Base-by-base conservation (phyloP, 1,140 invertebrate genomes). In the Bicyclus anynana region DNA sequence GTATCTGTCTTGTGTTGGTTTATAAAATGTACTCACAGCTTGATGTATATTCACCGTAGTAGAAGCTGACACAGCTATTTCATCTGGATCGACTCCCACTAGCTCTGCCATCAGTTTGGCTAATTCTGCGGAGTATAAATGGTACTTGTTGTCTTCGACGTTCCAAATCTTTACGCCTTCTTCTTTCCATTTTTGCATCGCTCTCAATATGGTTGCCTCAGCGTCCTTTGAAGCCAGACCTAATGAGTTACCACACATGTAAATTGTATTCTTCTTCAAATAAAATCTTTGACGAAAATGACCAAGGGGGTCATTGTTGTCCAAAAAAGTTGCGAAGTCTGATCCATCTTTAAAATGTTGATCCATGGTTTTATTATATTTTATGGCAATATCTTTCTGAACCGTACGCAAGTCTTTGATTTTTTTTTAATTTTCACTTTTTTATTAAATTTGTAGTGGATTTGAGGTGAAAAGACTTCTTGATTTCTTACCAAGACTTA, bases 181-280 rank as follows among this genome's bases (percentile, higher is more conserved):
- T 5, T 63, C 62, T 60, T 82, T 87, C 84, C 84, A 87, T 21
- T 61, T 61, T 7, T 77, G 63, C 5, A 85, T 44, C 0, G 59
- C 70, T 5, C 67, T 47, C 9, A 67, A 10, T 2, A 77, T 53
- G 6, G 55, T 53, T 35, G 73, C 60, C 55, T 82, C 80, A 0
- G 84, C 72, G 48, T 84, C 81, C 27, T 70, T 80, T 5, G 75
- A 80, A 5, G 73, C 68, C 12, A 83, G 61, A 1, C 84, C 84
- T 18, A 86, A 51, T 0, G 83, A 84, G 46, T 87, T 85, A 0
- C 84, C 84, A 27, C 80, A 84, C 69, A 87, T 71, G 59, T 86
- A 87, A 21, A 84, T 82, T 12, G 26, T 54, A 14, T 64, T 70
- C 53, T 79, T 62, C 35, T 71, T 71, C 16, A 80, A 10, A 46